phyloP scores from a whole-genome alignment of 1,140 invertebrate genomes.

The Diuraphis noxia region DNA sequence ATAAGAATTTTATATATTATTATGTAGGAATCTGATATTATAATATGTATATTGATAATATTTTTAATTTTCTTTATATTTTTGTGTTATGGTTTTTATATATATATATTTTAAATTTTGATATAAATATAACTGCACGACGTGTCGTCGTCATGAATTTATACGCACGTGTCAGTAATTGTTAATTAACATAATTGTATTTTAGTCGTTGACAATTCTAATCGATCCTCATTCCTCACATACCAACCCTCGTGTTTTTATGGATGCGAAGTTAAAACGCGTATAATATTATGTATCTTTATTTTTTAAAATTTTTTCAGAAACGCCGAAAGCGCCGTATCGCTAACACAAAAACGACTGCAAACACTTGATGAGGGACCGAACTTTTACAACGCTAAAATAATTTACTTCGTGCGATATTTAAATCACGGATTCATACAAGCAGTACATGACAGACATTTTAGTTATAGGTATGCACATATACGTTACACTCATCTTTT shows the following conservation, averaged over 20 bases:
- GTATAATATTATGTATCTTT: not conserved
- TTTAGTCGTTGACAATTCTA: too few species aligned
- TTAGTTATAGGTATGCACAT: not conserved
- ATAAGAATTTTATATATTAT: not conserved
- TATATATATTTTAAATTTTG: not conserved
- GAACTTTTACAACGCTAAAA: too few species aligned
- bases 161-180: too few species aligned
- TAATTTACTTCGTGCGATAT: too few species aligned
- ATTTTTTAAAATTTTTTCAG: not conserved
- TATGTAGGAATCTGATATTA: not conserved
- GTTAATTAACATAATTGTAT: too few species aligned
- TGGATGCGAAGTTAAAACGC: not conserved
- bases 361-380: not conserved
- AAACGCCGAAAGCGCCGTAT: not conserved
- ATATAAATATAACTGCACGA: too few species aligned
- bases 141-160: too few species aligned
- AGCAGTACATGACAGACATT: not conserved
- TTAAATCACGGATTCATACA: not conserved
- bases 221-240: too few species aligned
- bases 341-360: not conserved
- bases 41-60: too few species aligned
- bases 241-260: not conserved
- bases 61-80: too few species aligned
- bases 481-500: not conserved
- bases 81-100: too few species aligned